Percentiles rank a stretch among this genome's conserved stretches.
Conservation (phyloP, 2,113 vertebrate genomes). For the Marmota monax region DNA sequence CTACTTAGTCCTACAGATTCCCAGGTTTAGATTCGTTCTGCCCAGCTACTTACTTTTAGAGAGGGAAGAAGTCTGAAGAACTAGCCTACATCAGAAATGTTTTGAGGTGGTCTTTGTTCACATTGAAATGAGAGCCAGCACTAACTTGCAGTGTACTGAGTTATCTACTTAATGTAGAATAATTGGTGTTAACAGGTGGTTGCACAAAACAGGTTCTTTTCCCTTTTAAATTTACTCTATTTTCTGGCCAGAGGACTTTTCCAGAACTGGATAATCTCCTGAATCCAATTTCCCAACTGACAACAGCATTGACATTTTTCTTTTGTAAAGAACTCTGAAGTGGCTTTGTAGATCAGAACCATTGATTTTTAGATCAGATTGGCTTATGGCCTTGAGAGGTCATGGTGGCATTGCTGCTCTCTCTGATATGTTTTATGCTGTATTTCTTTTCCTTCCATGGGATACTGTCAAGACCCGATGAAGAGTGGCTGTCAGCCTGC, state of each 20-base stretch:
- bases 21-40: not conserved
- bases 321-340: conserved; percentile 46
- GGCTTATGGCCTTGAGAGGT: conserved; percentile 50
- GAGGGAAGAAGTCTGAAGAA: not conserved
- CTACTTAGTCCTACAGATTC: not conserved
- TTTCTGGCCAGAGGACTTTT: conserved; percentile 21
- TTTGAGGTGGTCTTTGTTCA: conserved; percentile 40
- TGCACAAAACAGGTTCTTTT: not conserved
- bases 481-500: not conserved
- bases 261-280: conserved; percentile 21
- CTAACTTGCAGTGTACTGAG: not conserved
- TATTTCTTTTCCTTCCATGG: not conserved
- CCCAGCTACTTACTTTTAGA: not conserved
- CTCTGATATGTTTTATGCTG: conserved; percentile 24
- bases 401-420: not conserved
- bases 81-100: not conserved
- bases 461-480: conserved; percentile 34
- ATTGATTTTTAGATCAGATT: conserved; percentile 63
- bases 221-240: not conserved
- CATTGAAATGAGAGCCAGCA: not conserved
- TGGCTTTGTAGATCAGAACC: conserved; percentile 57
- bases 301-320: conserved; percentile 53
- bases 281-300: conserved; percentile 44
- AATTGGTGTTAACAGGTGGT: not conserved
- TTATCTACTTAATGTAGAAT: not conserved